Evolutionary conservation across 2,888 invertebrate genomes (phyloP).

Genomic region (Bhutanitis thaidina): DNA sequence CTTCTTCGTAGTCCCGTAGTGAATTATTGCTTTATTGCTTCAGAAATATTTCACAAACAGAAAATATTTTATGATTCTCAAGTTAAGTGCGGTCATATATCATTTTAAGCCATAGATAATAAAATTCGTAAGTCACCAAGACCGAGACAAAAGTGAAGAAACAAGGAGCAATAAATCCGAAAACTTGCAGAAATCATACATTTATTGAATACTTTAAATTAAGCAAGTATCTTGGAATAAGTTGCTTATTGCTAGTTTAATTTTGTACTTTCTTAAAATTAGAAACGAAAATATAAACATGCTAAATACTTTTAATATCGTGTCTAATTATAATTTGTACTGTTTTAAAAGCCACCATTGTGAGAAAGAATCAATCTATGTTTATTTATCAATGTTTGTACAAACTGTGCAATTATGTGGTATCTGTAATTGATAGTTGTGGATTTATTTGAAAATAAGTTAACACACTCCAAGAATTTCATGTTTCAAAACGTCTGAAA

Average conservation of each 20-base stretch:
- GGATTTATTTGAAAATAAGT: slow-evolving; percentile 37
- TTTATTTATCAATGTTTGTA: neutral
- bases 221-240: neutral
- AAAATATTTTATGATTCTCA: slow-evolving; percentile 80
- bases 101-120: slow-evolving; percentile 80
- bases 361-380: slow-evolving; percentile 12
- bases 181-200: slow-evolving; percentile 23
- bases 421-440: slow-evolving; percentile 31
- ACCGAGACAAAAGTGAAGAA: slow-evolving; percentile 63
- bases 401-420: neutral
- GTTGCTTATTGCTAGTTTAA: no score
- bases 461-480: slow-evolving; percentile 50
- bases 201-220: no score
- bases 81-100: slow-evolving; percentile 77
- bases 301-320: no score
- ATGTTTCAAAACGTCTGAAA: slow-evolving; percentile 52
- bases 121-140: slow-evolving; percentile 75
- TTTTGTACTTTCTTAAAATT: no score
- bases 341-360: no score
- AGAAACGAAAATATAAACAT: no score
- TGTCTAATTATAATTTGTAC: no score
- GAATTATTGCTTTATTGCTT: slow-evolving; percentile 80
- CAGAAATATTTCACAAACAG: slow-evolving; percentile 80
- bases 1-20: slow-evolving; percentile 77
- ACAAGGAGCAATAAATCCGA: slow-evolving; percentile 34